These are phyloP conservation scores for Tenualosa thibaudeaui DNA, from an alignment of 2,797 vertebrate genomes.

Conservation along the genomic window DNA sequence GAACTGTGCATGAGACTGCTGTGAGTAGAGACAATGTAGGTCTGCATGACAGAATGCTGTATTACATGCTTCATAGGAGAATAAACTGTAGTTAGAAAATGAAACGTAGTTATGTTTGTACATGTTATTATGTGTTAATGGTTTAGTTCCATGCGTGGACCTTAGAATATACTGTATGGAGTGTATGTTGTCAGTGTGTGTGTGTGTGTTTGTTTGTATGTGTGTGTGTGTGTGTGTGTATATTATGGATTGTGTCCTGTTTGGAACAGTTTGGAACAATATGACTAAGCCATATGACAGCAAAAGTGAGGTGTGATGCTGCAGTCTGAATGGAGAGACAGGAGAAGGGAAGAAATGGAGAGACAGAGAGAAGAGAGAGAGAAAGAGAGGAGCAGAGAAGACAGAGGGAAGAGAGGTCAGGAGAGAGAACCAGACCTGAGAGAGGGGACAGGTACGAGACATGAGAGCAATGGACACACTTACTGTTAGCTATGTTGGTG, in stretches of 20 bases:
- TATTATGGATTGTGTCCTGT: background rate
- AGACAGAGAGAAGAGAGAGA: constrained; percentile 33
- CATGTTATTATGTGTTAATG: too few species aligned
- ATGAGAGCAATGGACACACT: constrained; percentile 73
- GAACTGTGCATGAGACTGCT: background rate
- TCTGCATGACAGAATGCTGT: background rate
- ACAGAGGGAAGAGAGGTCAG: background rate
- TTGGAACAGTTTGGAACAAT: background rate
- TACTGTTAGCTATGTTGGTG: constrained; percentile 96
- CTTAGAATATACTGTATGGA: too few species aligned
- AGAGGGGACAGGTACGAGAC: constrained; percentile 44
- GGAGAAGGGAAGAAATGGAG: background rate
- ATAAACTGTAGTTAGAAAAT: background rate
- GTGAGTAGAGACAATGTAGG: background rate
- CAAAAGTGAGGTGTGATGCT: background rate
- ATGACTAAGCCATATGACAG: background rate
- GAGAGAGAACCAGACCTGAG: constrained; percentile 44
- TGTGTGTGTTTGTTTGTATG: constrained; percentile 2
- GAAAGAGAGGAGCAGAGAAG: constrained; percentile 23
- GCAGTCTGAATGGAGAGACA: constrained; percentile 11
- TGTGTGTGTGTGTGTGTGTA: constrained; percentile 4
- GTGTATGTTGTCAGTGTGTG: background rate
- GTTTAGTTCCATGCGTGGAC: too few species aligned
- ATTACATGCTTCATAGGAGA: background rate
- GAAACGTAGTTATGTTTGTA: too few species aligned